These are phyloP conservation scores for Petrocephalus zakoni DNA, from an alignment of 2,113 vertebrate genomes.

Conservation along the genomic window DNA sequence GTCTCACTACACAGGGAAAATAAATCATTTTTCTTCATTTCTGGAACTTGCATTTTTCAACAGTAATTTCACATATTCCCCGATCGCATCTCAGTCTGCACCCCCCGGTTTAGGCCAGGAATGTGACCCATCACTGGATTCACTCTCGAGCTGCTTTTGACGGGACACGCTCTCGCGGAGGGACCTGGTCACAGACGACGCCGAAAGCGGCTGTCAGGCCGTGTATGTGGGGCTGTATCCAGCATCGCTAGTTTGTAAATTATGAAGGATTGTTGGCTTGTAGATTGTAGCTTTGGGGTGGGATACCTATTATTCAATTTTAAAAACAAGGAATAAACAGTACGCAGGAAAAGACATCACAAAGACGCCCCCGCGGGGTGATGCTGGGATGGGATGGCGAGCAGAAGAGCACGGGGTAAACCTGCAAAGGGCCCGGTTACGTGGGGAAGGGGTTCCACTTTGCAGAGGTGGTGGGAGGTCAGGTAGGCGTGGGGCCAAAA, in stretches of 20 bases:
- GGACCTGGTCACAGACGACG: not conserved
- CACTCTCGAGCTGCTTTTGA: not conserved
- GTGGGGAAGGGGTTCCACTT: not conserved
- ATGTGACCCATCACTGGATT: not conserved
- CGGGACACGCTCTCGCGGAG: not conserved
- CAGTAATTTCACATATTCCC: constrained; percentile 23
- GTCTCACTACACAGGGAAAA: constrained; percentile 22
- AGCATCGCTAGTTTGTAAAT: not conserved
- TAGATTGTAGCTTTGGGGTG: not conserved
- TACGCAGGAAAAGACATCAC: not conserved
- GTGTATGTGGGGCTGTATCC: constrained; percentile 22
- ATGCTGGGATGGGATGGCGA: not conserved
- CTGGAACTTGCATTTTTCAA: constrained; percentile 17
- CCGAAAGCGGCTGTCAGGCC: not conserved
- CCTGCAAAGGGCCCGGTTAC: not conserved
- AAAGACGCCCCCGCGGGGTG: not conserved
- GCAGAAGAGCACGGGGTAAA: not conserved
- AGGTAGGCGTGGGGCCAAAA: not conserved
- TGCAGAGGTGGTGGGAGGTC: not conserved
- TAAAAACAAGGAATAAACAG: not conserved
- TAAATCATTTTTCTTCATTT: constrained; percentile 23
- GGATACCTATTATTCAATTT: not conserved
- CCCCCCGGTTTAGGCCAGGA: constrained; percentile 4
- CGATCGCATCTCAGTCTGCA: not conserved
- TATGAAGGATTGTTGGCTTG: not conserved